Evolutionary conservation across 2,797 vertebrate species (phyloP).

Genomic region (Lagorchestes hirsutus): DNA sequence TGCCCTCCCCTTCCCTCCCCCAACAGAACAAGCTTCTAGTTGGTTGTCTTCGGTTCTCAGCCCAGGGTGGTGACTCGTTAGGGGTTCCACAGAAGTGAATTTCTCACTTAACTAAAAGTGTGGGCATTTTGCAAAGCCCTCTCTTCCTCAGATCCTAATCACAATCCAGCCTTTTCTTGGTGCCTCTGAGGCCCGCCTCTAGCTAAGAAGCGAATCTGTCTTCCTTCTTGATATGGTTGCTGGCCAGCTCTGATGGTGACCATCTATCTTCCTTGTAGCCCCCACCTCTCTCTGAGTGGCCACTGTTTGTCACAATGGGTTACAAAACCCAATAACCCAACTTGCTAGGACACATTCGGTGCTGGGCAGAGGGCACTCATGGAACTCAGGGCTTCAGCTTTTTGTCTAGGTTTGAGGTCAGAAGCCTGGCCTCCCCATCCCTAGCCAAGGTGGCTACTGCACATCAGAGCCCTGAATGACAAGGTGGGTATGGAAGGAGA

Average conservation of each 20-base stretch:
- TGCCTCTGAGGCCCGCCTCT: background rate
- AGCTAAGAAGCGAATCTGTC: too few species aligned
- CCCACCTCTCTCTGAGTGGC: background rate
- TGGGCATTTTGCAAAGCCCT: background rate
- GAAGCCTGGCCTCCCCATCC: background rate
- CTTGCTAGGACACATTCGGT: background rate
- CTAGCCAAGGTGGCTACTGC: background rate
- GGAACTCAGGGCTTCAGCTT: background rate
- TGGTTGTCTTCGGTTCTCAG: too few species aligned
- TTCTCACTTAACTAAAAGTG: background rate
- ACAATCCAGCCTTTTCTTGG: background rate
- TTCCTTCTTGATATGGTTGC: too few species aligned
- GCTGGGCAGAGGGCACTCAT: background rate
- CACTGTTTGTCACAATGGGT: too few species aligned
- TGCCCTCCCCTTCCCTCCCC: background rate
- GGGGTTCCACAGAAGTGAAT: background rate
- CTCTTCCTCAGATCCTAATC: background rate
- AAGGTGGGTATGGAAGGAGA: background rate
- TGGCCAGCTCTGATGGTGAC: too few species aligned
- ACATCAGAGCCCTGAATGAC: background rate
- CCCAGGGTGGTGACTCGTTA: background rate
- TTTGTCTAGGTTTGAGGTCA: too few species aligned
- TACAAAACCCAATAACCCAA: background rate
- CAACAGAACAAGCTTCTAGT: background rate
- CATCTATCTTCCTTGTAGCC: too few species aligned